Evolutionary conservation across 2,888 invertebrate genomes (phyloP).

Genomic region (Troides oblongomaculatus): DNA sequence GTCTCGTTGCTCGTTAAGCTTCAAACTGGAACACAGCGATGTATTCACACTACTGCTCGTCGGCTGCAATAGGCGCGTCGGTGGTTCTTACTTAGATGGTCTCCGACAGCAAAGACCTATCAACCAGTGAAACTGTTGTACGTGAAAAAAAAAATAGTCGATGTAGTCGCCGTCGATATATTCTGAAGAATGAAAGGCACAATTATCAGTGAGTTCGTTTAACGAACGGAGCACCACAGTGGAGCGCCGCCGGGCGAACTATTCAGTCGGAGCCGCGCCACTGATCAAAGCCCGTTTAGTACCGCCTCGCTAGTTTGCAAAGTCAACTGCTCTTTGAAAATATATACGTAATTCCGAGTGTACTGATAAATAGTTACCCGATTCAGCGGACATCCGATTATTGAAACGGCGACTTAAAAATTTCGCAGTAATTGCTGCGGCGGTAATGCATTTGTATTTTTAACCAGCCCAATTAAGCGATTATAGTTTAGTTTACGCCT

Average conservation of each 20-base stretch:
- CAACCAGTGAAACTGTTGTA: no score
- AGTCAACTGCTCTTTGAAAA: conserved; percentile 36
- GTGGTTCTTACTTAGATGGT: no score
- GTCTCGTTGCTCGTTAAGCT: no score
- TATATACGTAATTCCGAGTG: conserved; percentile 7
- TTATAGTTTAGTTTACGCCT: no score
- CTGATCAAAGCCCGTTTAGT: conserved; percentile 53
- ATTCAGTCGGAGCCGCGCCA: conserved; percentile 37
- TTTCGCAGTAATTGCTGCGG: background rate
- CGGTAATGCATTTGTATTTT: background rate
- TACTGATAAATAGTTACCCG: conserved; percentile 10
- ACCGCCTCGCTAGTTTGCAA: conserved; percentile 39
- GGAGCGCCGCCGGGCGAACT: conserved; percentile 5
- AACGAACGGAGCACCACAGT: conserved; percentile 11
- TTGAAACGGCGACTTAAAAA: background rate
- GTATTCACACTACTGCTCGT: no score
- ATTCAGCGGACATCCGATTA: background rate
- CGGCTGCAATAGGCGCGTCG: no score
- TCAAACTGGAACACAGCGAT: no score
- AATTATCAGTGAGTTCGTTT: conserved; percentile 17
- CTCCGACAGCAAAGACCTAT: no score
- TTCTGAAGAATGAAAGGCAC: conserved; percentile 3
- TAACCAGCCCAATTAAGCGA: no score
- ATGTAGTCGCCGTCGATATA: background rate
- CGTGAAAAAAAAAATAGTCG: background rate